Percentiles rank a stretch among this genome's conserved stretches.
phyloP scores from a whole-genome alignment of 1,140 invertebrate species.

The Trypoxylus dichotomus region DNA sequence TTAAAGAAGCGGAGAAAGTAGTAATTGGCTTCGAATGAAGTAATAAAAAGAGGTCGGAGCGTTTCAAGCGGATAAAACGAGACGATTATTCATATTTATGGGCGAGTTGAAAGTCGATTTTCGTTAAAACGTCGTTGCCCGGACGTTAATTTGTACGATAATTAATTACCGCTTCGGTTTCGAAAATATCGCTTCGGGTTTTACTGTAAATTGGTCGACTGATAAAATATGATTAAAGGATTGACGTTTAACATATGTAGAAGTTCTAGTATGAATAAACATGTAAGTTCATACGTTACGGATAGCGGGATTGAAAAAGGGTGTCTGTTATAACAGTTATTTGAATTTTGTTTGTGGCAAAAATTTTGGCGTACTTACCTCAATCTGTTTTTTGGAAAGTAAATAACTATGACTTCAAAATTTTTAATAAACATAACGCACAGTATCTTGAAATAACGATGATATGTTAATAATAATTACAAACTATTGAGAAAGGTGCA shows the following conservation, averaged over 20 bases:
- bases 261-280: not conserved
- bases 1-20: conserved; percentile 2
- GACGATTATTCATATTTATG: conserved; percentile 7
- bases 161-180: not conserved
- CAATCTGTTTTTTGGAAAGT: too few species aligned
- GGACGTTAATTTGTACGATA: conserved; percentile 6
- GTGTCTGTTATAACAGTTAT: too few species aligned
- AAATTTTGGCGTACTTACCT: too few species aligned
- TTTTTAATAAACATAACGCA: too few species aligned
- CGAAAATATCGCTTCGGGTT: conserved; percentile 1
- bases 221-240: not conserved
- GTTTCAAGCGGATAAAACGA: conserved; percentile 2
- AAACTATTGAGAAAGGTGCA: too few species aligned
- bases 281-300: not conserved
- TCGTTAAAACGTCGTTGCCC: conserved; percentile 1
- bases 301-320: too few species aligned
- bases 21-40: not conserved
- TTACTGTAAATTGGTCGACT: not conserved
- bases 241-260: conserved; percentile 1
- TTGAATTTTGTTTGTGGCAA: too few species aligned
- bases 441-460: too few species aligned
- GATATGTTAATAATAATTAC: too few species aligned
- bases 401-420: too few species aligned
- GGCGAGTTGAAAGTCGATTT: not conserved
- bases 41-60: conserved; percentile 2